phyloP scores from a whole-genome alignment of 2,888 invertebrate genomes.

The Prostheceraeus crozeri region DNA sequence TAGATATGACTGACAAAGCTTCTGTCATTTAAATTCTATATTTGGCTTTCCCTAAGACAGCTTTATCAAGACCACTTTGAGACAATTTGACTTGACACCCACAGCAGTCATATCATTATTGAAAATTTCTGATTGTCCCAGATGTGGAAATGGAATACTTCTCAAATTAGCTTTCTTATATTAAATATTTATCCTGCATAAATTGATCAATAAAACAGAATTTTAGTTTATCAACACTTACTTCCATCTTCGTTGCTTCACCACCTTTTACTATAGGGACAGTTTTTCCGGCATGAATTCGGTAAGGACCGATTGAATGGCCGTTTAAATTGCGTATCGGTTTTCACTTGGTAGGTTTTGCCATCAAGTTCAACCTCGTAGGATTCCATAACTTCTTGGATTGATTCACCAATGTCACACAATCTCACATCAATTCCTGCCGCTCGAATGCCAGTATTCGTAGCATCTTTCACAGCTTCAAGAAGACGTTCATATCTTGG shows the following conservation, averaged over 20 bases:
- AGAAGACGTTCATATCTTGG: slow-evolving; percentile 82
- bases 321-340: slow-evolving; percentile 96
- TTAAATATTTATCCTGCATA: no score
- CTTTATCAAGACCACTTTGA: no score
- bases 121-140: no score
- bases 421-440: slow-evolving; percentile 93
- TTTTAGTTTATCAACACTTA: slow-evolving; percentile 40
- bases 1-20: no score
- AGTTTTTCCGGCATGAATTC: slow-evolving; percentile 84
- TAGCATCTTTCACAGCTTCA: slow-evolving; percentile 86
- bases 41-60: no score
- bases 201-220: no score
- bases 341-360: slow-evolving; percentile 79
- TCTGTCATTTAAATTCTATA: no score
- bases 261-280: slow-evolving; percentile 99
- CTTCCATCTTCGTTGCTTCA: slow-evolving; percentile 90
- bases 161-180: no score
- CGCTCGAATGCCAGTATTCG: slow-evolving; percentile 89
- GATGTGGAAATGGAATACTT: no score
- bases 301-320: slow-evolving; percentile 97
- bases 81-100: no score
- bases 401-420: slow-evolving; percentile 87
- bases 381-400: slow-evolving; percentile 99
- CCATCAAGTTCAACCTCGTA: slow-evolving; percentile 96
- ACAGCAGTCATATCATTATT: no score